Conservation (phyloP, 2,888 invertebrate species). For the Polia nebulosa region DNA sequence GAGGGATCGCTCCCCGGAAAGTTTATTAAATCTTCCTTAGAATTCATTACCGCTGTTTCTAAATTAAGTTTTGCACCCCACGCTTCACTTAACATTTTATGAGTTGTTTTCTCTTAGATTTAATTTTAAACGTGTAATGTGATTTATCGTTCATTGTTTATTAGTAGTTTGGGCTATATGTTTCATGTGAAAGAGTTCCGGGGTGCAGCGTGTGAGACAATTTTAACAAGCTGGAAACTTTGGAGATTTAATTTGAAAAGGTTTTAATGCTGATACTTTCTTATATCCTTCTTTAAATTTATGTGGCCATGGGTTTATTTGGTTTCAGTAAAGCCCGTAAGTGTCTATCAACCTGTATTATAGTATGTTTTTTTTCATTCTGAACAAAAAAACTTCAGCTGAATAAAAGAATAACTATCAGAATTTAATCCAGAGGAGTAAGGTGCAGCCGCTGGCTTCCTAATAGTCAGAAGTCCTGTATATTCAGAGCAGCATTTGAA, state of each 20-base stretch:
- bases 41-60: slow-evolving; percentile 82
- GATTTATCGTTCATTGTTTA: slow-evolving; percentile 73
- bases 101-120: slow-evolving; percentile 76
- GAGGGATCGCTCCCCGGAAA: slow-evolving; percentile 71
- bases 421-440: too few relatives aligned
- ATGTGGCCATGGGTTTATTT: too few relatives aligned
- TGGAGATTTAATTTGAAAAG: background rate
- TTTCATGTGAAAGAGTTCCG: slow-evolving; percentile 1
- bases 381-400: too few relatives aligned
- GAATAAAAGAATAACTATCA: too few relatives aligned
- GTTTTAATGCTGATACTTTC: background rate
- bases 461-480: too few relatives aligned
- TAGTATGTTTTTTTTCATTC: background rate
- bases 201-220: background rate
- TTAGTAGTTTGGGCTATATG: slow-evolving; percentile 48
- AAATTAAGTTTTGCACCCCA: slow-evolving; percentile 84
- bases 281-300: too few relatives aligned
- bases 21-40: slow-evolving; percentile 84
- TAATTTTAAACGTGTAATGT: slow-evolving; percentile 76
- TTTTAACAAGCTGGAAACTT: background rate
- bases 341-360: background rate
- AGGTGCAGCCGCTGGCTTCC: too few relatives aligned
- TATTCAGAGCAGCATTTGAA: too few relatives aligned
- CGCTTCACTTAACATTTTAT: slow-evolving; percentile 77
- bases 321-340: background rate